Percentiles rank a stretch among this genome's conserved stretches.
phyloP scores from a whole-genome alignment of 2,888 invertebrate species.

The Drosophila pseudotalamancana region DNA sequence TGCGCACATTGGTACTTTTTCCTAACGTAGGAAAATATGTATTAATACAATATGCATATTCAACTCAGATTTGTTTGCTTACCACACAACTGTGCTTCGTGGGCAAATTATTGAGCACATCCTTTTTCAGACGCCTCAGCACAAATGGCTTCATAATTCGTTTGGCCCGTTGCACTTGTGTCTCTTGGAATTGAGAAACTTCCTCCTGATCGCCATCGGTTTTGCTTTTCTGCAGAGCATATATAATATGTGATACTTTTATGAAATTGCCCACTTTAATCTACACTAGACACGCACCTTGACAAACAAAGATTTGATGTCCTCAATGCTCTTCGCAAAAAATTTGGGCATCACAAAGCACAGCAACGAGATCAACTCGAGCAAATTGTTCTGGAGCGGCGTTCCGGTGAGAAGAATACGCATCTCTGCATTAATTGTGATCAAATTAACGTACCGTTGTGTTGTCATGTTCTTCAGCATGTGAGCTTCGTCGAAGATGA shows the following conservation, averaged over 20 bases:
- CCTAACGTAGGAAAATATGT: slow-evolving; percentile 46
- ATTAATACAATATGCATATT: too few species aligned
- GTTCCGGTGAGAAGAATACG: slow-evolving; percentile 97
- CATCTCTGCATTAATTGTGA: slow-evolving; percentile 94
- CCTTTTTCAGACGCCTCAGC: slow-evolving; percentile 92
- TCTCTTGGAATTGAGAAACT: slow-evolving; percentile 92
- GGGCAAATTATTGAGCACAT: slow-evolving; percentile 94
- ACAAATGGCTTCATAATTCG: slow-evolving; percentile 98
- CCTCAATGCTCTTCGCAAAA: slow-evolving; percentile 94
- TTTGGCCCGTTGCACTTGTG: slow-evolving; percentile 96
- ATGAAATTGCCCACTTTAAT: background rate
- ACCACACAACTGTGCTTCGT: slow-evolving; percentile 90
- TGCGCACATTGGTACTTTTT: slow-evolving; percentile 88
- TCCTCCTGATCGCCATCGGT: slow-evolving; percentile 86
- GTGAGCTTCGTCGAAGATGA: slow-evolving; percentile 98
- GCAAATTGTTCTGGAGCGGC: slow-evolving; percentile 97
- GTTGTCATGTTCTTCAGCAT: slow-evolving; percentile 99
- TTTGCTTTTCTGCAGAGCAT: slow-evolving; percentile 84
- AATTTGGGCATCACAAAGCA: slow-evolving; percentile 98
- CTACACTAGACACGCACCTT: slow-evolving; percentile 85
- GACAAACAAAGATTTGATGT: slow-evolving; percentile 94
- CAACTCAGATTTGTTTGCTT: slow-evolving; percentile 36
- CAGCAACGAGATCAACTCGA: slow-evolving; percentile 97
- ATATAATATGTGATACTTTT: background rate
- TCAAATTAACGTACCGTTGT: slow-evolving; percentile 93